Base-by-base conservation (phyloP, 1,140 invertebrate species). In the Cardiocondyla obscurior region DNA sequence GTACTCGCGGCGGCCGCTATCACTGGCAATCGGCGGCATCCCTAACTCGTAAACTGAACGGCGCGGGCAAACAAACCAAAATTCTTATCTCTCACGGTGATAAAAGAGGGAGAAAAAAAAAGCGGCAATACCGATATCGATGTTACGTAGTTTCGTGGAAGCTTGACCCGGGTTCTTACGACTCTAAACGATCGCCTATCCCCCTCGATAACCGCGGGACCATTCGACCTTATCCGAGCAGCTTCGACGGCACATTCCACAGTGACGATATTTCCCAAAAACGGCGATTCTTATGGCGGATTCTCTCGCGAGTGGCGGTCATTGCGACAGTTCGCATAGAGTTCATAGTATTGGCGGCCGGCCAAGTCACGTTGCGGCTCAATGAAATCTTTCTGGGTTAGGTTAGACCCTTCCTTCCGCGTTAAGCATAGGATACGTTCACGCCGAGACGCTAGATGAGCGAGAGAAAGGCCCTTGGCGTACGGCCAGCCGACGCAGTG, bases 361-460 rank as follows among this genome's bases (percentile, higher is more conserved):
- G 92, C 93, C 93, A 93, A 92, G 85, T 89, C 89, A 91, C 86
- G 89, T 90, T 88, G 90, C 81, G 84, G 87, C 92, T 94, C 92
- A 94, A 94, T 94, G 93, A 93, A 94, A 93, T 94, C 92, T 93
- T 94, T 93, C 91, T 93, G 73, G 92, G 92, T 93, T 94, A 92
- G 88, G 83, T 92, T 91, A 90, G 83, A 76, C 88, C 85, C 87
- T 92, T 92, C 90, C 90, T 90, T 91, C 89, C 87, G 88, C 79
- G 88, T 90, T 91, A 90, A 92, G 84, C 88, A 86, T 91, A 90
- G 91, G 89, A 91, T 92, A 90, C 89, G 90, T 92, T 92, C 89
- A 90, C 92, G 89, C 90, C 76, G 90, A 84, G 57, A 67, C 84
- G 81, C 36, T 79, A 83, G 88, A 85, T 85, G 88, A 42, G 82